Percentiles rank a stretch among this genome's conserved stretches.
Conservation (phyloP, 2,888 invertebrate species). For the Tipula lateralis region DNA sequence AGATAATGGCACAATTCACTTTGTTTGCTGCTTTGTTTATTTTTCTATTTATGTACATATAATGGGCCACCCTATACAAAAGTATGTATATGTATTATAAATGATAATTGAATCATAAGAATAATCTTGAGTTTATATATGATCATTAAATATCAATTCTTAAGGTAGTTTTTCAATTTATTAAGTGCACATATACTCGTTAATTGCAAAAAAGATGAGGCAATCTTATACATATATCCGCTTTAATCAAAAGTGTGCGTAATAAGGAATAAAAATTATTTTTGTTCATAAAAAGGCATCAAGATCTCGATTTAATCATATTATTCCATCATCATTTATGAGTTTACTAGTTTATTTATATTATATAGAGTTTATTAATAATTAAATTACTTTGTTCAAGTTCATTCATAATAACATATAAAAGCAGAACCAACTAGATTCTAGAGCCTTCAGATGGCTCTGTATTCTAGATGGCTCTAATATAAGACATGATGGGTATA, state of each 20-base stretch:
- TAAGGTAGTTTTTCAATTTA: not conserved
- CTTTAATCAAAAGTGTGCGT: not conserved
- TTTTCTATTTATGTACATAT: too few relatives aligned
- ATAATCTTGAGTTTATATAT: not conserved
- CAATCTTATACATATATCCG: not conserved
- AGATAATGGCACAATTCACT: too few relatives aligned
- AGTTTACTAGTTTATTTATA: not conserved
- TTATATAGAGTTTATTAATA: not conserved
- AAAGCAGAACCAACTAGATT: too few relatives aligned
- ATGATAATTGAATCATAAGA: not conserved
- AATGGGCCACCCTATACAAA: too few relatives aligned
- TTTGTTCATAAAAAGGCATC: not conserved
- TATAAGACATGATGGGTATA: not conserved
- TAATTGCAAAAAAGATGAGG: not conserved
- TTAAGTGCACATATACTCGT: not conserved
- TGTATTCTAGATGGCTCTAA: too few relatives aligned
- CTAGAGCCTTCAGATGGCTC: too few relatives aligned
- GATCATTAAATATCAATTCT: not conserved
- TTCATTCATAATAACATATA: not conserved
- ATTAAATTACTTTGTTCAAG: slow-evolving; percentile 5
- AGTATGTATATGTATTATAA: too few relatives aligned
- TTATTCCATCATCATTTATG: slow-evolving; percentile 14
- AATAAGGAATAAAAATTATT: not conserved
- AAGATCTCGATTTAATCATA: slow-evolving; percentile 6
- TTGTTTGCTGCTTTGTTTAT: too few relatives aligned